Percentiles rank a stretch among this genome's conserved stretches.
Conservation (phyloP, 2,797 vertebrate genomes). For the Platalea minor region DNA sequence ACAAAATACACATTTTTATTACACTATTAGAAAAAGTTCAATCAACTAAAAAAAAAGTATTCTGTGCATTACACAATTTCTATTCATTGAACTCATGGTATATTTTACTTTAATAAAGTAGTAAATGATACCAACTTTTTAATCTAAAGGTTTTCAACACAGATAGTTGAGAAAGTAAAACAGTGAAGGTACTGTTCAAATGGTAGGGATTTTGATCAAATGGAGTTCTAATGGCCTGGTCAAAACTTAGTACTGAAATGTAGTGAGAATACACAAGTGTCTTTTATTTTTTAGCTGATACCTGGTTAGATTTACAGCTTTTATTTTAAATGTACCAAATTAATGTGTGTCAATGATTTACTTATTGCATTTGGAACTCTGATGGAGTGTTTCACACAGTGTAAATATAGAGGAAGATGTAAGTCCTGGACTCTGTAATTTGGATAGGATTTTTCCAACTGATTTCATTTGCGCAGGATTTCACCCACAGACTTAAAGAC, state of each 20-base stretch:
- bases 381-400: not conserved
- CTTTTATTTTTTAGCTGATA: not conserved
- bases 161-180: not conserved
- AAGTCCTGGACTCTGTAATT: not conserved
- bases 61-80: not conserved
- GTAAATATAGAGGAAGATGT: not conserved
- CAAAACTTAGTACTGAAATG: not conserved
- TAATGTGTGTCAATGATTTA: not conserved
- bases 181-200: not conserved
- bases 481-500: not conserved
- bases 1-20: not conserved
- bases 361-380: not conserved
- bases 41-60: not conserved
- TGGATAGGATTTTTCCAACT: not conserved
- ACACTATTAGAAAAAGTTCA: not conserved
- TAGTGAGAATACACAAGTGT: not conserved
- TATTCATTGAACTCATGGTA: not conserved
- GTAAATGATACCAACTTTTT: not conserved
- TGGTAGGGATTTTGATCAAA: not conserved
- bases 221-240: not conserved
- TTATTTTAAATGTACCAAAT: not conserved
- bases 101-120: not conserved
- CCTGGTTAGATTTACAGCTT: not conserved
- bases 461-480: not conserved
- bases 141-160: not conserved